Conservation (phyloP, 1,140 invertebrate species). For the Mercenaria mercenaria region DNA sequence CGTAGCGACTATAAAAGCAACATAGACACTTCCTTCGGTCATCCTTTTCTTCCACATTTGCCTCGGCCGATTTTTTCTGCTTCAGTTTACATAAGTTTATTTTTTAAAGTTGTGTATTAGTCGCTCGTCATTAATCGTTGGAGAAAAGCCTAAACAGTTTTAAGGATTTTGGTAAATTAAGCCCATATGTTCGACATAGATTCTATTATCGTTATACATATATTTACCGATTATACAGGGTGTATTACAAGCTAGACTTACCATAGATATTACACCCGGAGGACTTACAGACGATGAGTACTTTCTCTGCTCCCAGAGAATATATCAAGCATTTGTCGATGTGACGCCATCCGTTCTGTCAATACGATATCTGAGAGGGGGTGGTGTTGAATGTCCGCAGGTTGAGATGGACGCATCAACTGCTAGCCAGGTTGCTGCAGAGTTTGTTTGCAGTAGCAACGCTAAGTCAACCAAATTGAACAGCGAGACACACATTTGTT, state of each 20-base stretch:
- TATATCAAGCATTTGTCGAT: not conserved
- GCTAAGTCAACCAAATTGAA: not conserved
- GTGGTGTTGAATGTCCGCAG: not conserved
- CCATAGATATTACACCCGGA: not conserved
- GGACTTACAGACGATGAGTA: not conserved
- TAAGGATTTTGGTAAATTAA: too few relatives aligned
- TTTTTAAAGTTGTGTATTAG: too few relatives aligned
- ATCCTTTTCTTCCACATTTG: too few relatives aligned
- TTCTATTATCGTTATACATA: too few relatives aligned
- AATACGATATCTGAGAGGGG: not conserved
- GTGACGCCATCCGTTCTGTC: not conserved
- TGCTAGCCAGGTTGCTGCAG: not conserved
- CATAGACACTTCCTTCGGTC: too few relatives aligned
- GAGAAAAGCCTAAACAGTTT: too few relatives aligned
- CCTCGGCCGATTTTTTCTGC: too few relatives aligned
- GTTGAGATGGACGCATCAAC: not conserved
- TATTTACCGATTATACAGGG: not conserved
- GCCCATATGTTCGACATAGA: too few relatives aligned
- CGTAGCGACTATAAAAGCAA: too few relatives aligned
- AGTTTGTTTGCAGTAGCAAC: conserved; percentile 14
- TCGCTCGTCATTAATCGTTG: too few relatives aligned
- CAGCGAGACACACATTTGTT: not conserved
- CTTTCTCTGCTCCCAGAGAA: not conserved
- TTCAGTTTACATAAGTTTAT: too few relatives aligned
- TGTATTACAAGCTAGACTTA: not conserved